Evolutionary conservation across 2,888 invertebrate genomes (phyloP), one percentile per base, ranked within the genome.

Genomic region (Ectropis crepuscularia): DNA sequence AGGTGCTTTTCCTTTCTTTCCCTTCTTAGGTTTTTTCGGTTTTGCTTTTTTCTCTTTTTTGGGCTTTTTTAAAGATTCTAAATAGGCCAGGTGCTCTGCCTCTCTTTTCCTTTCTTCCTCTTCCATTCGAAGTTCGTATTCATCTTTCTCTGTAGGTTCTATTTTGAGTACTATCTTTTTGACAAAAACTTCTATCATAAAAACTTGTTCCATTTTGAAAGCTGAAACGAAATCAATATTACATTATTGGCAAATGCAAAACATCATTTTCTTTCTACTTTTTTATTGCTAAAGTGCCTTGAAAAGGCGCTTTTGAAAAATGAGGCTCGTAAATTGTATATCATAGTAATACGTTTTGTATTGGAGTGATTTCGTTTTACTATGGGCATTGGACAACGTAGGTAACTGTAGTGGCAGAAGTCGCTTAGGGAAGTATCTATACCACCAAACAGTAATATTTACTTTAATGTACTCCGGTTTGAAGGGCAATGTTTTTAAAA

Each of bases 181-280:
- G 6, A 92, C 90, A 61, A 86, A 90, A 1, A 90, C 85, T 76
- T 92, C 92, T 37, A 92, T 87, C 91, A 92, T 90, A 60, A 92
- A 92, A 60, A 92, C 90, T 80, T 92, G 92, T 62, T 92, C 92
- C 92, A 92, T 92, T 63, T 62, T 66, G 47, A 50, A 36, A 16
- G 5, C 67, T 68, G 45, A 43, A 65, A 69, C 10, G 37, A 37
- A 28, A 55, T 9, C 38, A 38, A n/a, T 28, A 16, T 51, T 11
- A 47, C 16, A 5, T 28, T 28, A 28, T 28, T 28, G 16, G 16
- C 16, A 2, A 28, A 28, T 28, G 16, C 16, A 28, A 28, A 28
- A 28, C 16, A 28, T 28, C 16, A 28, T 28, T n/a, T n/a, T n/a
- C n/a, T n/a, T n/a, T n/a, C n/a, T n/a, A n/a, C n/a, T n/a, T n/a